Base-by-base conservation (phyloP, 2,113 vertebrate species). In the Tonatia bakeri region DNA sequence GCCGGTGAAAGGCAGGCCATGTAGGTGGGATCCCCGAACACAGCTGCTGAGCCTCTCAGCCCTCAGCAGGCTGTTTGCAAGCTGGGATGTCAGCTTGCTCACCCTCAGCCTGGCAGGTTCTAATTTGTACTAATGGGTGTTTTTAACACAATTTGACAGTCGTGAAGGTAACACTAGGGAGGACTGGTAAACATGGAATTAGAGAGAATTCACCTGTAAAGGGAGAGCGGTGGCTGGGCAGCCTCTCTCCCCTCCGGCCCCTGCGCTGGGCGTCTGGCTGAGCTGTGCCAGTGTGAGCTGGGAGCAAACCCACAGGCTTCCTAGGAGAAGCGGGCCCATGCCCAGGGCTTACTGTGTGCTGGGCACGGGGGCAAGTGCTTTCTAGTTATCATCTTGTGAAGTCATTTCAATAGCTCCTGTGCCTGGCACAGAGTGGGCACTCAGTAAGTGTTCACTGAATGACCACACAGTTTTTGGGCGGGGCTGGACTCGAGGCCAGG, bases 211-310 rank as follows among this genome's bases (percentile, higher is more conserved):
- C 5, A 11, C n/a, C 64, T 70, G 75, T 17, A 36, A 11, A 50
- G 40, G n/a, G 19, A 38, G 11, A 17, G n/a, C 0, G 0, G 31
- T 0, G 28, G 22, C 0, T 0, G 3, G 12, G 59, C 4, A 2
- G 67, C 61, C 8, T 20, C 0, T 2, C 5, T 54, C 2, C 47
- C 45, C 22, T 31, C 40, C 22, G 17, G 86, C 36, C 36, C 75
- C 77, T 0, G 0, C 1, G 47, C 36, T 26, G 7, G 45, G 67
- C 0, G 0, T 5, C 22, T 7, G 26, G 64, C 36, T 14, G 45
- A 52, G 69, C 95, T 14, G 1, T 0, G 15, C 22, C 10, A 7
- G 38, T 0, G 12, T 0, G 1, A 4, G 26, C 26, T 47, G 4
- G 72, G 59, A 59, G 73, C 43, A 26, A 33, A 90, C 50, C 50